Evolutionary conservation across 2,113 vertebrate species (phyloP).

Genomic region (Furnarius figulus): DNA sequence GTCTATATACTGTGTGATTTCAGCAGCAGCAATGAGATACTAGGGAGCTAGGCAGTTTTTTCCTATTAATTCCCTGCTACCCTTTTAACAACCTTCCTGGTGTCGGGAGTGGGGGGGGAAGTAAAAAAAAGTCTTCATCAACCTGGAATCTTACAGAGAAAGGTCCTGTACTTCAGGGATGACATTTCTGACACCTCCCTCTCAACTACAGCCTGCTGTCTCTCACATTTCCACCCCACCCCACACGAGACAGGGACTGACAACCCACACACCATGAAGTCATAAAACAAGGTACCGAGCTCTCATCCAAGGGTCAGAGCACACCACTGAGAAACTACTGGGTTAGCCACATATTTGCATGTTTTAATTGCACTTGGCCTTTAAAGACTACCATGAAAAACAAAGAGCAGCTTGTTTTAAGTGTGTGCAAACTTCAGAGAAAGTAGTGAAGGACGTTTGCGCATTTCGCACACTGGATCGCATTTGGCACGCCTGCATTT

Average conservation of each 20-base stretch:
- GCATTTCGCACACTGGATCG: not conserved
- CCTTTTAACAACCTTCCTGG: not conserved
- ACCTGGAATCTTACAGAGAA: not conserved
- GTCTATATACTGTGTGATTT: not conserved
- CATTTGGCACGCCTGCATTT: not conserved
- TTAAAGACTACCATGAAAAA: not conserved
- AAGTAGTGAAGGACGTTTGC: not conserved
- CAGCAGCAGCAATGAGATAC: not conserved
- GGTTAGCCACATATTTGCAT: not conserved
- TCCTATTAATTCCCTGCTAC: not conserved
- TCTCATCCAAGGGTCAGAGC: not conserved
- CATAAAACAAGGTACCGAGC: fast-evolving
- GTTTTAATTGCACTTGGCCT: not conserved
- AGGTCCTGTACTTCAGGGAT: not conserved
- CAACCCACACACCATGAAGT: not conserved
- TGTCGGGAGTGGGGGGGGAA: too few species aligned
- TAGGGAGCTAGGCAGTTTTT: not conserved
- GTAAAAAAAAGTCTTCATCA: not conserved
- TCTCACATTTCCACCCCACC: not conserved
- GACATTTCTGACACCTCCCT: not conserved
- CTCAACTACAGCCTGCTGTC: not conserved
- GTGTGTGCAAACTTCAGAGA: not conserved
- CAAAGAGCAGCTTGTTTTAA: not conserved
- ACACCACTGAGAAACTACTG: not conserved
- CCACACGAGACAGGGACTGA: fast-evolving